These are phyloP conservation scores for Thermophis baileyi DNA, from an alignment of 2,113 vertebrate species.

Conservation along the genomic window DNA sequence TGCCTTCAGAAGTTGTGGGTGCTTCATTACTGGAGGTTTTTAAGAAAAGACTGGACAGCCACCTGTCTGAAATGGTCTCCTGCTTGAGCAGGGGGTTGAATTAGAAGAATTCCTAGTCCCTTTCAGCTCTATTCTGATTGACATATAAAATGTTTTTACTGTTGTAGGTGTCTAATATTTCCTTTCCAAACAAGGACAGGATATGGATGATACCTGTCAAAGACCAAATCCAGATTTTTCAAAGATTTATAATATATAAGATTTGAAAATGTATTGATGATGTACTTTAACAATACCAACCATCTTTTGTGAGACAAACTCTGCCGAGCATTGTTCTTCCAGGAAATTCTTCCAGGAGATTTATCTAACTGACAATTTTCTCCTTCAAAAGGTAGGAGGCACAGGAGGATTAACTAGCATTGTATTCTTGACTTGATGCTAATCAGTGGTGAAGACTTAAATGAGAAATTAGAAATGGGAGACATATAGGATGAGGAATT, in stretches of 20 bases:
- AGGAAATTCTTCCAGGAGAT: neutral
- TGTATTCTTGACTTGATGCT: neutral
- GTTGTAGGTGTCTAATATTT: neutral
- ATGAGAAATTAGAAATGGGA: neutral
- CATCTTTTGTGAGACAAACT: neutral
- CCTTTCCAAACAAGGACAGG: neutral
- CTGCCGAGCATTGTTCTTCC: neutral
- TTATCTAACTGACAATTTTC: neutral
- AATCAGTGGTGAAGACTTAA: neutral
- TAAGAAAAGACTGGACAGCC: too few species aligned
- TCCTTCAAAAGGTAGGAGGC: neutral
- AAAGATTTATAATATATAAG: neutral
- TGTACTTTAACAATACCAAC: neutral
- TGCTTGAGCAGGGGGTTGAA: too few species aligned
- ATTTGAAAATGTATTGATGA: neutral
- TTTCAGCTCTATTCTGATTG: too few species aligned
- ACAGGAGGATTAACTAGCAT: neutral
- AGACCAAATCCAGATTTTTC: neutral
- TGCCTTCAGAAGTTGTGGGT: too few species aligned
- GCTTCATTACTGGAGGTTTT: too few species aligned
- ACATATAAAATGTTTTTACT: neutral
- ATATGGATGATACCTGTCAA: neutral
- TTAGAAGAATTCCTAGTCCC: too few species aligned
- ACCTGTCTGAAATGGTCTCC: too few species aligned
- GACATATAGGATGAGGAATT: neutral